Evolutionary conservation across 2,888 invertebrate genomes (phyloP), one percentile per base, ranked within the genome.

Genomic region (Malacosoma neustria): DNA sequence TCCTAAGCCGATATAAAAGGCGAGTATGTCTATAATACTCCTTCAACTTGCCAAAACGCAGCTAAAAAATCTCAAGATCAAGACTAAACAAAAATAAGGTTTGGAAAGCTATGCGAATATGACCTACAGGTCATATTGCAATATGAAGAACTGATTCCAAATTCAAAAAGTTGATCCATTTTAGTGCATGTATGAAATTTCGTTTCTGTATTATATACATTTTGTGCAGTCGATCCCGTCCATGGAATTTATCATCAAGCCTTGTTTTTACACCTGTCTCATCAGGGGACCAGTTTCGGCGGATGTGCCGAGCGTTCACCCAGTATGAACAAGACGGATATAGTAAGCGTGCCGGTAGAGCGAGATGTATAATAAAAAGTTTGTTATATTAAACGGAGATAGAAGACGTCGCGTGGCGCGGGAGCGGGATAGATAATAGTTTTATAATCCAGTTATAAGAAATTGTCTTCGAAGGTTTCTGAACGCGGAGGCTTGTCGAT

Each of bases 201-300:
- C n/a, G n/a, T n/a, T n/a, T n/a, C n/a, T n/a, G n/a, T n/a, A n/a
- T n/a, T n/a, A n/a, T n/a, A n/a, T n/a, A n/a, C n/a, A n/a, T n/a
- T n/a, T n/a, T n/a, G n/a, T n/a, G n/a, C n/a, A n/a, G n/a, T n/a
- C n/a, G n/a, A n/a, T n/a, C n/a, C n/a, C 22, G 67, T 64, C 57
- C 66, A 66, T 65, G 68, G 70, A 73, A 74, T 75, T 63, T 61
- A 34, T 33, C 36, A 37, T 44, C 48, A 39, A 40, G 47, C 56
- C 56, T 57, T 49, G 65, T 69, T 69, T 74, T 77, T 74, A 72
- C 77, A 79, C 77, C 77, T 79, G 77, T 75, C 77, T 68, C 61
- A 52, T 55, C 49, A 46, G 40, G 40, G 61, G 76, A 74, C 70
- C 50, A 77, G 76, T 72, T 61, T 42, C 54, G 63, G 53, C 77